Evolutionary conservation across 2,888 invertebrate genomes (phyloP), one percentile per base, ranked within the genome.

Genomic region (Machimus rusticus): DNA sequence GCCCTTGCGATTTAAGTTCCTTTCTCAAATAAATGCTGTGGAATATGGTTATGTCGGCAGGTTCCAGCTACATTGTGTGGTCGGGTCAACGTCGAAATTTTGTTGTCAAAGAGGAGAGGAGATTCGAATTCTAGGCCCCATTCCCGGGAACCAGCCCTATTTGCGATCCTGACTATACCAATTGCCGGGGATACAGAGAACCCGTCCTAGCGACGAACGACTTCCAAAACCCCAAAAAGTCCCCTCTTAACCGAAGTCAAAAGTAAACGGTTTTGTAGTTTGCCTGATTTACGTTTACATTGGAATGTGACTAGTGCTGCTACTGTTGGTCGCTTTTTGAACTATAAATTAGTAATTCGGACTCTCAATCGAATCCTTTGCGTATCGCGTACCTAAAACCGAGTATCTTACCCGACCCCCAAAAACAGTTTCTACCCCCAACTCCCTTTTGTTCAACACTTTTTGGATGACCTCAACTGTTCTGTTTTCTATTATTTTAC

Each of bases 281-380:
- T 82, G 82, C 37, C 39, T 82, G 82, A 82, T 82, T 82, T 82
- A 82, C 82, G 57, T 82, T 82, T 87, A 51, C 79, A 76, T 87
- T 51, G 87, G 78, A 87, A 87, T 88, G 87, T 87, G 86, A 87
- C 86, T 87, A 14, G 66, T 46, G 14, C 43, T 55, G 82, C 8
- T 37, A 34, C 77, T 88, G 76, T 0, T 46, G 4, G 43, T 46
- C 43, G 43, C 88, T 88, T 88, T 88, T 76, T 88, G 82, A 87
- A 87, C 88, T 82, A 87, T 85, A 88, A 88, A 87, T 88, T 88
- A 88, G 88, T 86, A 86, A 87, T 86, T 88, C 12, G 57, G 82
- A 51, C 79, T 51, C 79, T 51, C 66, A 66, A 8, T 23, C 23
- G 28, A 23, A 66, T 28, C 12, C 66, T 66, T 66, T 66, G 66